A percentile compares a stretch with the other conserved stretches of the same genome.
These are phyloP conservation scores for Sycophila sp. DNA, from an alignment of 1,140 invertebrate genomes.

Conservation along the genomic window DNA sequence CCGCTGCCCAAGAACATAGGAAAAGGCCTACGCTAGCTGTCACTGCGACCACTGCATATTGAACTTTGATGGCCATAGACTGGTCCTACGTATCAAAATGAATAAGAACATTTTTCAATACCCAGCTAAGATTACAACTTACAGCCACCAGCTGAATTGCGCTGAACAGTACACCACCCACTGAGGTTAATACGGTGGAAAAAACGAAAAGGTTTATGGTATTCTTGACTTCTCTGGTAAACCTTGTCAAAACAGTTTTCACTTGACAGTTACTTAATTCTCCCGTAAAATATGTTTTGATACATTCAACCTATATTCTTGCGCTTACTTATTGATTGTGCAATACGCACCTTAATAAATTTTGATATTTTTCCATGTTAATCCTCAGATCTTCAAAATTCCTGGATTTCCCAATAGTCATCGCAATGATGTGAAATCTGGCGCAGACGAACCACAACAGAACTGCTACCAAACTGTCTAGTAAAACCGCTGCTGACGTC, in stretches of 20 bases:
- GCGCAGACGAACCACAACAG: slow-evolving; percentile 40
- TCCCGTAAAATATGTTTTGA: neutral
- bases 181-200: slow-evolving; percentile 31
- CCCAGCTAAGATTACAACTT: slow-evolving; percentile 25
- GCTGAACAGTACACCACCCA: slow-evolving; percentile 39
- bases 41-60: slow-evolving; percentile 31
- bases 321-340: no score
- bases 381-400: slow-evolving; percentile 20
- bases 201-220: slow-evolving; percentile 37
- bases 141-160: slow-evolving; percentile 40
- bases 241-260: slow-evolving; percentile 25
- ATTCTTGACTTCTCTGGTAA: slow-evolving; percentile 34
- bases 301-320: neutral
- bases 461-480: slow-evolving; percentile 41
- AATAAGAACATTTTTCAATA: neutral
- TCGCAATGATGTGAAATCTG: slow-evolving; percentile 41
- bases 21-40: slow-evolving; percentile 43
- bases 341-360: slow-evolving; percentile 29
- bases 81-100: slow-evolving; percentile 32
- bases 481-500: slow-evolving; percentile 20
- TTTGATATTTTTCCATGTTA: slow-evolving; percentile 35
- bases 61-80: slow-evolving; percentile 39
- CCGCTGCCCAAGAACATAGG: slow-evolving; percentile 47
- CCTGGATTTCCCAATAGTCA: slow-evolving; percentile 16
- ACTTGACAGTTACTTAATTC: neutral